Percentiles rank a stretch among this genome's conserved stretches.
Evolutionary conservation across 2,888 invertebrate genomes (phyloP).

Genomic region (Strigamia maritima): DNA sequence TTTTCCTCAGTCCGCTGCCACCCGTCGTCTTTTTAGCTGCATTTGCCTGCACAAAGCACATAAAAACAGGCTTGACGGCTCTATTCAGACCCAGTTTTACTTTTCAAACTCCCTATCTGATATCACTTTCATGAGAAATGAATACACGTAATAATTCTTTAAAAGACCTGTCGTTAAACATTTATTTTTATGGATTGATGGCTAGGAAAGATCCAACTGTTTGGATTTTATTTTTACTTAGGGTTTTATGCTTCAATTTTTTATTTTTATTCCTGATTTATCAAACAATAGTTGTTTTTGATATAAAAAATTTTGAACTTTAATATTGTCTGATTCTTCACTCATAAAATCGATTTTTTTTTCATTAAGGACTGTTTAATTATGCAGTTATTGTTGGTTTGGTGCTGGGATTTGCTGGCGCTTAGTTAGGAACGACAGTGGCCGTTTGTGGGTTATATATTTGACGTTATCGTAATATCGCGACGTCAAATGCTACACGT

Average conservation of each 20-base stretch:
- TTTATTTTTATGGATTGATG: not conserved
- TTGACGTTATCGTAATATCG: too few relatives aligned
- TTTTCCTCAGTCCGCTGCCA: not conserved
- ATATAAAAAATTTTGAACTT: too few relatives aligned
- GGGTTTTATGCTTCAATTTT: not conserved
- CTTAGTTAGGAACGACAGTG: too few relatives aligned
- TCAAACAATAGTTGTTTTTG: too few relatives aligned
- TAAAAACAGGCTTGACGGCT: conserved; percentile 8
- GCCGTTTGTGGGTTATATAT: too few relatives aligned
- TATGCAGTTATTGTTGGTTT: too few relatives aligned
- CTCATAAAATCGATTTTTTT: too few relatives aligned
- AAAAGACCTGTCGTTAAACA: not conserved
- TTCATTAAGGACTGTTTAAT: too few relatives aligned
- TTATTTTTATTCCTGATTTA: too few relatives aligned
- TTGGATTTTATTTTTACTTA: not conserved
- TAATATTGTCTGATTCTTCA: too few relatives aligned
- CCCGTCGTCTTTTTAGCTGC: conserved; percentile 11
- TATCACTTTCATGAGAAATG: conserved; percentile 12
- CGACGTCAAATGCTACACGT: too few relatives aligned
- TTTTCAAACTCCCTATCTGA: not conserved
- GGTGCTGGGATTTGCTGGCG: too few relatives aligned
- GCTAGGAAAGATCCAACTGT: not conserved
- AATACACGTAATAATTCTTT: not conserved
- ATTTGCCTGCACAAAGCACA: not conserved
- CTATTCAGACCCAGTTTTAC: not conserved